Conservation (phyloP, 92 coral and sea anemone genomes). For the Zoanthus gigantus region DNA sequence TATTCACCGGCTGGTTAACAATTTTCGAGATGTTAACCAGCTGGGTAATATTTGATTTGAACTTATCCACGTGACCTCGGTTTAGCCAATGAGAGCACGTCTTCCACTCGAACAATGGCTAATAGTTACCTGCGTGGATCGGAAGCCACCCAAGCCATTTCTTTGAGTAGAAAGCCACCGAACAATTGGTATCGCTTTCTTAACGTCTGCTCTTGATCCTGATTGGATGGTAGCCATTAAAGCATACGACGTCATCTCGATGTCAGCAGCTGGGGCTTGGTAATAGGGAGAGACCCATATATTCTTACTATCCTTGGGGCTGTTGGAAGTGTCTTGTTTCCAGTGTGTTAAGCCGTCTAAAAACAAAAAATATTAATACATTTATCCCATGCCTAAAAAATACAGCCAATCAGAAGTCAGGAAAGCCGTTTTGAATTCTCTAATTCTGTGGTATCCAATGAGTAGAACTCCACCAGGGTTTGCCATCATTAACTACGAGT, state of each 20-base stretch:
- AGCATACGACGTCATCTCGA: conserved; percentile 95
- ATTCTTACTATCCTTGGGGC: conserved; percentile 21
- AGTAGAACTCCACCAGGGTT: too few species aligned
- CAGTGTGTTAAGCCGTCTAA: conserved; percentile 81
- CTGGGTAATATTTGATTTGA: too few species aligned
- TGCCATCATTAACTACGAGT: too few species aligned
- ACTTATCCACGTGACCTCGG: too few species aligned
- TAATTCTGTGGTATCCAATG: too few species aligned
- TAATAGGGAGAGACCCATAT: conserved; percentile 67
- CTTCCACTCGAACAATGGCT: neutral
- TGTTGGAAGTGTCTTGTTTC: conserved; percentile 58
- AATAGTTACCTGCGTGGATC: conserved; percentile 84
- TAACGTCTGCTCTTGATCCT: conserved; percentile 46
- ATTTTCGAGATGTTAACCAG: too few species aligned
- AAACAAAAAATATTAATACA: neutral
- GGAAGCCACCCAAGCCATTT: conserved; percentile 88
- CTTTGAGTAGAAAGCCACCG: conserved; percentile 94
- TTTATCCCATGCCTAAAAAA: neutral
- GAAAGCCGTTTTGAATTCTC: too few species aligned
- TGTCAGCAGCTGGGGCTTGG: conserved; percentile 81
- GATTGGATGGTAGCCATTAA: conserved; percentile 76
- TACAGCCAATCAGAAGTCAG: too few species aligned
- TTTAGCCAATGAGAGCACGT: neutral
- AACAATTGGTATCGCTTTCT: conserved; percentile 66
- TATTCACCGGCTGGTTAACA: too few species aligned